Evolutionary conservation across 2,888 invertebrate species (phyloP).

Genomic region (Liodrosophila aerea): DNA sequence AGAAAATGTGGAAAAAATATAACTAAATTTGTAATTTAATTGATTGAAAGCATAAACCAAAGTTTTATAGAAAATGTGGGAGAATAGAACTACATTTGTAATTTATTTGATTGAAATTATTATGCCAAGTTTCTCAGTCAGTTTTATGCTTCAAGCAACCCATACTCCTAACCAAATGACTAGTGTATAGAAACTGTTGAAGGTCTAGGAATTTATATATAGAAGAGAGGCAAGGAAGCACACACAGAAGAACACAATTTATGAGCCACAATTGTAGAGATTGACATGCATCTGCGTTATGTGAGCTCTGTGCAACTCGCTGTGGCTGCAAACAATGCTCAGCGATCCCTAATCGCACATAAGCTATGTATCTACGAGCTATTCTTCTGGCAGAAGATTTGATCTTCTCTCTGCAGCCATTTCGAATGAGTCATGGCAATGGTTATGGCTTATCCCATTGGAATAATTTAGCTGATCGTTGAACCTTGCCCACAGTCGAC

Average conservation of each 20-base stretch:
- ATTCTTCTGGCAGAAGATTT: constrained; percentile 25
- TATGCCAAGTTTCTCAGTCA: too few species aligned
- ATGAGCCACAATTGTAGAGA: constrained; percentile 23
- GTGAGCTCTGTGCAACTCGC: neutral
- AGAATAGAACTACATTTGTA: too few species aligned
- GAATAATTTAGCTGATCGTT: constrained; percentile 25
- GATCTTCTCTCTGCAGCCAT: constrained; percentile 39
- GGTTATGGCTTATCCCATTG: constrained; percentile 46
- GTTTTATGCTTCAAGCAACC: too few species aligned
- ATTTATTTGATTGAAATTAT: too few species aligned
- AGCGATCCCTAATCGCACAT: constrained; percentile 71
- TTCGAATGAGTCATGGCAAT: constrained; percentile 65
- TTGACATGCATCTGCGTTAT: constrained; percentile 27
- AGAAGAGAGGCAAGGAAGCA: too few species aligned
- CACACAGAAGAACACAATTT: too few species aligned
- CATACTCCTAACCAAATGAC: neutral
- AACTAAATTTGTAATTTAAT: too few species aligned
- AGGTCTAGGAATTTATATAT: too few species aligned
- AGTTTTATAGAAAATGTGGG: too few species aligned
- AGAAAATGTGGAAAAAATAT: too few species aligned
- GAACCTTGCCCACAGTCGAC: constrained; percentile 30
- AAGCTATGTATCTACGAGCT: constrained; percentile 38
- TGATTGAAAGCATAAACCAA: too few species aligned
- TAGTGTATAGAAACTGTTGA: neutral
- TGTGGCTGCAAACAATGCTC: constrained; percentile 30